Evolutionary conservation across 2,888 invertebrate genomes (phyloP), one percentile per base, ranked within the genome.

Genomic region (Philaethria dido): DNA sequence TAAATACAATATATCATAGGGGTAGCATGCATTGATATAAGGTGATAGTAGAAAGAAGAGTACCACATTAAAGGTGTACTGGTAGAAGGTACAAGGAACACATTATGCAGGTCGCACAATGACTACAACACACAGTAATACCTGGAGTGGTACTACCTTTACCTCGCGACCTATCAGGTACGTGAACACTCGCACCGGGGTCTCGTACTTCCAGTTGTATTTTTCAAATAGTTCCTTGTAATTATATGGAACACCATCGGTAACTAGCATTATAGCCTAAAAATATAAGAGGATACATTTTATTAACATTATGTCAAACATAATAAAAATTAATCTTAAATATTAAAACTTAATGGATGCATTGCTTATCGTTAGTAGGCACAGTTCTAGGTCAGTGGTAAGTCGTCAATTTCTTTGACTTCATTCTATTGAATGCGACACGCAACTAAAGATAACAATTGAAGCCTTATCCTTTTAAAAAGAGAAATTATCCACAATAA

Each of bases 201-300:
- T 96, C 65, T 95, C 95, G 72, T 92, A 91, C 74, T 92, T 91
- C 97, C 97, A 97, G 87, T 99, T 99, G 91, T 96, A 98, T 74
- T 94, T 93, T 80, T 97, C 95, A 87, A 99, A 99, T 66, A 99
- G 95, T 79, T 98, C 97, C 83, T 97, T 96, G 89, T 96, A 98
- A 82, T 96, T 97, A 81, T 98, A 97, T 52, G 99, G 98, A 16
- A 99, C 98, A 25, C 99, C 99, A 87, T 99, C 99, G n/a, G 99
- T 99, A 76, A 99, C 96, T 75, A 99, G 92, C 99, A 99, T 99
- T 79, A 99, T 99, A 36, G 99, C 99, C 93, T 99, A 96, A 5
- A 81, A 80, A 25, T 65, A 13, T 39, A 2, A 39, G 3, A 33
- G 8, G 8, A 33, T 33, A 8, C 33, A 33, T 33, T 33, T 33